phyloP scores from a whole-genome alignment of 2,888 invertebrate species.

The Apocheima hispidaria region DNA sequence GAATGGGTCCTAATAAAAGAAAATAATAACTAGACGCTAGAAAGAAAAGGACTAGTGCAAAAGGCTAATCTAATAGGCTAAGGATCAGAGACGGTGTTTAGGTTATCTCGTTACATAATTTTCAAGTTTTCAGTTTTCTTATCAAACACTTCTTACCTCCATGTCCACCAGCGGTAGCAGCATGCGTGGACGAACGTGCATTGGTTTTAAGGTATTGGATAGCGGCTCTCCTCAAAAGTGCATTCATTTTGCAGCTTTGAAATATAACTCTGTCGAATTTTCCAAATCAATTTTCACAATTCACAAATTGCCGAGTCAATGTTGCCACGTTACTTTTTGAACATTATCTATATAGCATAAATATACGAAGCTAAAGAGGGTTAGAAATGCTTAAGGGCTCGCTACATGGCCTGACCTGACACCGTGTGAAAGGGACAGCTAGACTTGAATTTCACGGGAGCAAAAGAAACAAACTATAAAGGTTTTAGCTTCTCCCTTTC shows the following conservation, averaged over 20 bases:
- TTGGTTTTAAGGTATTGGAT: constrained; percentile 79
- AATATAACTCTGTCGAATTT: constrained; percentile 11
- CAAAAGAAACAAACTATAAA: no score
- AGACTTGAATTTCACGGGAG: no score
- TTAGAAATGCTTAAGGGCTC: no score
- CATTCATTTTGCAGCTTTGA: constrained; percentile 71
- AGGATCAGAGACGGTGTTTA: constrained; percentile 61
- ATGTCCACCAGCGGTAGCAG: constrained; percentile 79
- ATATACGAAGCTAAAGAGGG: no score
- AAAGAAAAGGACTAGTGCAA: constrained; percentile 3
- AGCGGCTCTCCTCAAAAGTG: constrained; percentile 75
- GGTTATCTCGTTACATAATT: constrained; percentile 83
- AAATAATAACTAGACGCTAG: not conserved
- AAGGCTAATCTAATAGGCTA: no score
- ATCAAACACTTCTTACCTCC: constrained; percentile 63
- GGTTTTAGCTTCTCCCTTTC: no score
- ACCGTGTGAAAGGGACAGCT: no score
- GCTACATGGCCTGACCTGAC: no score
- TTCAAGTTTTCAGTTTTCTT: constrained; percentile 41
- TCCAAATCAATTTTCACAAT: not conserved
- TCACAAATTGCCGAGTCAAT: not conserved
- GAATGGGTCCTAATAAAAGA: not conserved
- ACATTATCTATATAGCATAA: no score
- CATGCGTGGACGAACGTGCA: constrained; percentile 70
- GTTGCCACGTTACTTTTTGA: not conserved